Base-by-base conservation (phyloP, 2,888 invertebrate species). In the Drosophila pegasa region DNA sequence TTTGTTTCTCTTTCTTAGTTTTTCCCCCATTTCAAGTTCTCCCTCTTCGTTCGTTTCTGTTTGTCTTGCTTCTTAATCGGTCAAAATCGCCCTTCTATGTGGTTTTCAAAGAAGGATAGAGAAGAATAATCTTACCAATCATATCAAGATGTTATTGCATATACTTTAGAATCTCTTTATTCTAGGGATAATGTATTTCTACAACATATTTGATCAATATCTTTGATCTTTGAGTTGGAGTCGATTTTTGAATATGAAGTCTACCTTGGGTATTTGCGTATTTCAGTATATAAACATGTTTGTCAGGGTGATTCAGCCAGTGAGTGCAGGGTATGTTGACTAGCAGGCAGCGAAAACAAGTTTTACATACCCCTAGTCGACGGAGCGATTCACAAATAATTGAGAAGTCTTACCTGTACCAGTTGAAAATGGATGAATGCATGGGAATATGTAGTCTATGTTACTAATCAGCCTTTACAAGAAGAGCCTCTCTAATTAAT, bases 401-500 rank as follows among this genome's bases (percentile, higher is more conserved):
- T 16, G 3, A 6, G n/a, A 5, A 37, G 0, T 16, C 1, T 27
- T 45, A 45, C 45, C 5, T 18, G 16, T 47, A 18, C 27, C 1
- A 16, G 16, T 27, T 6, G 6, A 12, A 1, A n/a, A 25, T 8
- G 2, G 3, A 10, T 27, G 9, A 5, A 29, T 45, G 27, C 27
- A 45, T 45, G 27, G 7, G 12, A 18, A 18, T 27, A 29, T 18
- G 27, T 18, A 18, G 16, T 29, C 16, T 7, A 27, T 45, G 14
- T 64, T 63, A 3, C 16, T 25, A 43, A 61, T 29, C 33, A 18
- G n/a, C 16, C 10, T 22, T 16, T 40, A 16, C 20, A 33, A 18
- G 38, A 33, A n/a, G 29, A n/a, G 4, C 25, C 27, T 52, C 10
- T 43, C 14, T 48, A 59, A 56, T 60, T 52, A 58, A 58, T 57